A percentile compares a stretch with the other conserved stretches of the same genome.
phyloP scores from a whole-genome alignment of 2,113 vertebrate genomes.

The Chloropsis cyanopogon region DNA sequence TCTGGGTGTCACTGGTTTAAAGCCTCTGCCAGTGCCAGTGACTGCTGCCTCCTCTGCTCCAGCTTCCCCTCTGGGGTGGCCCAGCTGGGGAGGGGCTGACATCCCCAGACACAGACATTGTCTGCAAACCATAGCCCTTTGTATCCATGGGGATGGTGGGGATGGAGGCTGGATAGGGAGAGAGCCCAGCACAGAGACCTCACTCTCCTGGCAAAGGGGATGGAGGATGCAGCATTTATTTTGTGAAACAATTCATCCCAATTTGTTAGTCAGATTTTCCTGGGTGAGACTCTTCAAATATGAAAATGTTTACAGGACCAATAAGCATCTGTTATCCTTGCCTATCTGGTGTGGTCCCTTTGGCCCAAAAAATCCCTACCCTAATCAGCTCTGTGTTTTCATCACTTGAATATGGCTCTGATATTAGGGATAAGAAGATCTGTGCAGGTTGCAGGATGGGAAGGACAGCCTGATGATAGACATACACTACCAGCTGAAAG shows the following conservation, averaged over 20 bases:
- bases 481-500: background rate
- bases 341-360: background rate
- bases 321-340: background rate
- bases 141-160: fast-evolving
- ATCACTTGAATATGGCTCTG: background rate
- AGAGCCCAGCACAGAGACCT: background rate
- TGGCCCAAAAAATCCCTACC: background rate
- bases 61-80: background rate
- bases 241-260: background rate
- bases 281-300: background rate
- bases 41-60: background rate
- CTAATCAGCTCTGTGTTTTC: background rate
- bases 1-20: background rate
- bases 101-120: fast-evolving
- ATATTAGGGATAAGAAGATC: background rate
- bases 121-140: background rate
- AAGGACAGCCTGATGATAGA: background rate
- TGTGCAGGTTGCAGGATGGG: background rate
- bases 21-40: fast-evolving
- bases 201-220: background rate
- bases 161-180: background rate
- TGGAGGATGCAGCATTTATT: background rate
- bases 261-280: background rate
- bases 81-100: fast-evolving
- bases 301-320: background rate